phyloP scores from a whole-genome alignment of 2,888 invertebrate species.

The Epinotia nisella region DNA sequence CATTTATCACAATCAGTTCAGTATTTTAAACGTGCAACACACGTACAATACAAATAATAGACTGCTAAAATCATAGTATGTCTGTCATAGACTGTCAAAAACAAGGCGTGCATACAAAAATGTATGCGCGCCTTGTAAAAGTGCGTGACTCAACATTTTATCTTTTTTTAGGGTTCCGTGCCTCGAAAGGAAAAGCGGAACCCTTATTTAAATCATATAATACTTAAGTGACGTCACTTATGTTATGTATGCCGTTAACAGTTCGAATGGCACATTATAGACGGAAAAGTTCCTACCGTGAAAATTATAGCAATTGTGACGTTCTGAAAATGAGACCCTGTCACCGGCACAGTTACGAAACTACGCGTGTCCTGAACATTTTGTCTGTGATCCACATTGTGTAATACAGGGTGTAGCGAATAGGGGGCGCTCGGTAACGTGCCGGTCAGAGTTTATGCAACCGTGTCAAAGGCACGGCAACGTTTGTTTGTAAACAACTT shows the following conservation, averaged over 20 bases:
- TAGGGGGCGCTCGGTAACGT: not conserved
- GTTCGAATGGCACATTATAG: not conserved
- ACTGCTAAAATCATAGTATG: too few relatives aligned
- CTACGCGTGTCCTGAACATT: slow-evolving; percentile 21
- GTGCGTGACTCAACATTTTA: too few relatives aligned
- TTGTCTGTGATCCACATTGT: slow-evolving; percentile 16
- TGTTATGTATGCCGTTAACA: not conserved
- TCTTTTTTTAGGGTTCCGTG: too few relatives aligned
- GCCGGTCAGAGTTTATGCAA: not conserved
- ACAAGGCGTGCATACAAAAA: too few relatives aligned
- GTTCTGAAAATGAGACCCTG: slow-evolving; percentile 12
- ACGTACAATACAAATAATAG: too few relatives aligned
- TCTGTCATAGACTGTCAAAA: too few relatives aligned
- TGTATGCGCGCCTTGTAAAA: too few relatives aligned
- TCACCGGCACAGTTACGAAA: slow-evolving; percentile 6
- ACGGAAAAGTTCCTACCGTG: not conserved
- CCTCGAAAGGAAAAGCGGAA: too few relatives aligned
- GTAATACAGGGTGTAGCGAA: not conserved
- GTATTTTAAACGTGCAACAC: too few relatives aligned
- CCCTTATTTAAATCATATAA: too few relatives aligned
- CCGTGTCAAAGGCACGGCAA: not conserved
- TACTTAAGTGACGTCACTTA: too few relatives aligned
- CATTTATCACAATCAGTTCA: too few relatives aligned
- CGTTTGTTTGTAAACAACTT: not conserved
- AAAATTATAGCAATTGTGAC: not conserved